A percentile compares a stretch with the other conserved stretches of the same genome.
phyloP scores from a whole-genome alignment of 2,888 invertebrate species.

The Idaea aversata region DNA sequence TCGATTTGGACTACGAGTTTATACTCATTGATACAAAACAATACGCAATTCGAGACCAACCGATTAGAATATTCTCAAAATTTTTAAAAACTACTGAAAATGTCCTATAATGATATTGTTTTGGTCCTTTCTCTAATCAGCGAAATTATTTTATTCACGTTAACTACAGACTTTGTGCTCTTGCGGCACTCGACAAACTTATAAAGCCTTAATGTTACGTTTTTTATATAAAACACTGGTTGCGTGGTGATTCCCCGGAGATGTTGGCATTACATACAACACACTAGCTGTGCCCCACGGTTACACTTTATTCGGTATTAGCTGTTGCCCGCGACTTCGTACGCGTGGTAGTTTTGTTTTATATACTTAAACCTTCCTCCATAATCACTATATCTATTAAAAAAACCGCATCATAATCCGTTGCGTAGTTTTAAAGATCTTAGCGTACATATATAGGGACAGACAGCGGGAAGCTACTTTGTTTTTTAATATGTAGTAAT shows the following conservation, averaged over 20 bases:
- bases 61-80: neutral
- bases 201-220: conserved; percentile 1
- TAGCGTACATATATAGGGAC: too few relatives aligned
- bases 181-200: neutral
- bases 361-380: too few relatives aligned
- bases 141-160: neutral
- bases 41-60: neutral
- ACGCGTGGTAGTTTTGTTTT: too few relatives aligned
- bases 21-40: too few relatives aligned
- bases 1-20: neutral
- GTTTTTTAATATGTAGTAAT: too few relatives aligned
- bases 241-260: neutral
- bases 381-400: too few relatives aligned
- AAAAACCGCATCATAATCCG: too few relatives aligned
- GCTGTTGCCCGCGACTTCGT: too few relatives aligned
- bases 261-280: conserved; percentile 18
- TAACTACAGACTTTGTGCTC: neutral
- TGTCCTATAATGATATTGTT: neutral
- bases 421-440: too few relatives aligned
- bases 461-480: too few relatives aligned
- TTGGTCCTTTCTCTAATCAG: neutral
- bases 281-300: neutral
- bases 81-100: neutral
- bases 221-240: neutral
- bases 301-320: too few relatives aligned